Evolutionary conservation across 2,888 invertebrate genomes (phyloP).

Genomic region (Leptarthrus brevirostris): DNA sequence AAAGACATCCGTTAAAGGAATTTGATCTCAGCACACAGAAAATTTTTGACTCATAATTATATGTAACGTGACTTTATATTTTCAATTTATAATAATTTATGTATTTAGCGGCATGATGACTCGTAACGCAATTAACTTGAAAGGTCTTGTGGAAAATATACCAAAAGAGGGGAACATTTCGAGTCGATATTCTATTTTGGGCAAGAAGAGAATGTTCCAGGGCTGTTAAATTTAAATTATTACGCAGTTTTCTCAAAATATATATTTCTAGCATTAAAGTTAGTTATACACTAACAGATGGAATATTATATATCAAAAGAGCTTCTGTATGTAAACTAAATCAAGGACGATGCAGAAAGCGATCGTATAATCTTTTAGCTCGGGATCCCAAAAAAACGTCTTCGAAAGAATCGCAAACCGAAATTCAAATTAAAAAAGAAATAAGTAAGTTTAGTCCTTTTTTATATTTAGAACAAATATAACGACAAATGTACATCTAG

Average conservation of each 20-base stretch:
- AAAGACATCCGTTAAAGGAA: no score
- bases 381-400: background rate
- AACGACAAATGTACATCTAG: background rate
- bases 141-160: background rate
- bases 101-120: background rate
- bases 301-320: background rate
- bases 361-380: background rate
- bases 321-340: background rate
- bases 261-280: background rate
- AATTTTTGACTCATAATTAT: no score
- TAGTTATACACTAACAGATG: background rate
- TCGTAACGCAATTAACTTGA: background rate
- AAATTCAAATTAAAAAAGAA: background rate
- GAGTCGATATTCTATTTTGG: background rate
- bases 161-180: background rate
- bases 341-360: background rate
- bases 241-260: no score
- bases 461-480: no score
- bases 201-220: background rate
- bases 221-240: background rate
- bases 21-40: no score
- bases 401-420: background rate
- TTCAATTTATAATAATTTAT: no score
- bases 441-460: no score
- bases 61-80: no score